These are phyloP conservation scores for Ceratoteleas bidentatus DNA, from an alignment of 1,140 invertebrate species.

Conservation along the genomic window DNA sequence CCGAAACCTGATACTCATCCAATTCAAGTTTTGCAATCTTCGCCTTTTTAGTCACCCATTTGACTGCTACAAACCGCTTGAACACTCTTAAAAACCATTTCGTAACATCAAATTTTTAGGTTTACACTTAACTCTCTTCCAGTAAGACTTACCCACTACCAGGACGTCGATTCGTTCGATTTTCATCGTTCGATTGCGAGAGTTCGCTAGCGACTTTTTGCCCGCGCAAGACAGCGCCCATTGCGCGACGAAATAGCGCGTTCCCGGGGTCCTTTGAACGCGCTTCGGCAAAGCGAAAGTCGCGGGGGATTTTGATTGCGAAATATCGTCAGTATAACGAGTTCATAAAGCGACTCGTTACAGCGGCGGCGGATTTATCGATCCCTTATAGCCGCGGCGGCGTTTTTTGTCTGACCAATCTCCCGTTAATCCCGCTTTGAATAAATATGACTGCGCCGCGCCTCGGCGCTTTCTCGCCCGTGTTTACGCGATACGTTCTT, in stretches of 20 bases:
- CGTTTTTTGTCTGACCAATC: conserved; percentile 63
- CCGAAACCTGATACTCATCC: no score
- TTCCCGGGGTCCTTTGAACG: conserved; percentile 2
- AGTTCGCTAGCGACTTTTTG: not conserved
- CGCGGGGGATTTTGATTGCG: conserved; percentile 42
- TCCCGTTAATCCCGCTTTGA: conserved; percentile 63
- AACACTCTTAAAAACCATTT: no score
- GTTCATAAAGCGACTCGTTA: conserved; percentile 70
- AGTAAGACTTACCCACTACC: no score
- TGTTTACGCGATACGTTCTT: conserved; percentile 61
- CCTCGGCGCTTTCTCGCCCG: conserved; percentile 52
- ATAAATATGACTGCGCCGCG: conserved; percentile 55
- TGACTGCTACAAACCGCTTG: no score
- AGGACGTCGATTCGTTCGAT: no score
- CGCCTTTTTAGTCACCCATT: no score
- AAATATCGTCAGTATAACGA: conserved; percentile 67
- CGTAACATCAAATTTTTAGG: no score
- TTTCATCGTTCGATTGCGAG: not conserved
- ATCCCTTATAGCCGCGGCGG: conserved; percentile 59
- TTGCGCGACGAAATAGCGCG: conserved; percentile 5
- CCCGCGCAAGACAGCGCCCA: not conserved
- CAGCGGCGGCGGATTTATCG: conserved; percentile 70
- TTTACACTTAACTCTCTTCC: no score
- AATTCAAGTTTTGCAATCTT: no score
- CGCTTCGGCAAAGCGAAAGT: conserved; percentile 3